Percentiles rank a stretch among this genome's conserved stretches.
Conservation (phyloP, 1,140 invertebrate species). For the Drosophila eugracilis region DNA sequence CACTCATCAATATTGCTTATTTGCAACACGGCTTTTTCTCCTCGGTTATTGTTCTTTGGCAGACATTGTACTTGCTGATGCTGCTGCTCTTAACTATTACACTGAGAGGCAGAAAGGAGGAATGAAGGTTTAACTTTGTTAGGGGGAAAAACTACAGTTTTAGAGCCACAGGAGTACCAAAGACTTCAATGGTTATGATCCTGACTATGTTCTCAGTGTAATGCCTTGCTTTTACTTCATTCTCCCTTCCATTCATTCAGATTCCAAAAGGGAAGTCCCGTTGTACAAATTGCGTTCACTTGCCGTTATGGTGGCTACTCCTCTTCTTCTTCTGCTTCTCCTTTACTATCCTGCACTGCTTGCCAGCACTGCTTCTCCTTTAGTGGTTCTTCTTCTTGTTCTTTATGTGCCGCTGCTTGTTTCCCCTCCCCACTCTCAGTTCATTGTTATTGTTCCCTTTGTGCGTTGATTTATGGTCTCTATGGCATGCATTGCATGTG, state of each 20-base stretch:
- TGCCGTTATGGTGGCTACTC: conserved; percentile 29
- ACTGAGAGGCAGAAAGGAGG: not conserved
- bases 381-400: conserved; percentile 9
- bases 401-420: conserved; percentile 21
- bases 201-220: conserved; percentile 4
- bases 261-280: conserved; percentile 20
- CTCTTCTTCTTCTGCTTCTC: conserved; percentile 21
- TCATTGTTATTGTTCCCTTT: conserved; percentile 61
- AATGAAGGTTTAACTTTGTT: not conserved
- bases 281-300: conserved; percentile 73
- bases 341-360: conserved; percentile 14
- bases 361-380: conserved; percentile 8
- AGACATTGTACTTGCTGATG: conserved; percentile 55
- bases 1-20: conserved; percentile 81
- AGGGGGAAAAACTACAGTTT: not conserved
- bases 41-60: conserved; percentile 45
- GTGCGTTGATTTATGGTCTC: conserved; percentile 73
- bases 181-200: too few species aligned
- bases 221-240: not conserved
- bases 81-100: conserved; percentile 5
- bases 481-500: conserved; percentile 36
- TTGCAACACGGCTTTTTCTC: conserved; percentile 55
- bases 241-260: conserved; percentile 5
- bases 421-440: too few species aligned
- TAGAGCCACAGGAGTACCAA: too few species aligned